Evolutionary conservation across 1,140 invertebrate species (phyloP), one percentile per base, ranked within the genome.

Genomic region (Dryas iulia): DNA sequence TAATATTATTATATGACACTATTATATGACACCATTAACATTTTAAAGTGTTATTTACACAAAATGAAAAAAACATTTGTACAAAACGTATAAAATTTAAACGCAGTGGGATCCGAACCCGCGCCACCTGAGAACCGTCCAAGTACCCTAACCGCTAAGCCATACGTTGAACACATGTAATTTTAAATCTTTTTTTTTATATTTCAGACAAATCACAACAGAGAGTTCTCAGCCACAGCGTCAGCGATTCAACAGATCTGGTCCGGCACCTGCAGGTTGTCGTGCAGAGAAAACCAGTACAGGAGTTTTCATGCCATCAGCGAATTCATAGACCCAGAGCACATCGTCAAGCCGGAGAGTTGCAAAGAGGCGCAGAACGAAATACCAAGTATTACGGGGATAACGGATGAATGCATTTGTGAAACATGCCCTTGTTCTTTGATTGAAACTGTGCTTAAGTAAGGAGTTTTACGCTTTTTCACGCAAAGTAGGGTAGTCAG

Each of bases 171-270:
- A n/a, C n/a, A n/a, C n/a, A n/a, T n/a, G n/a, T n/a, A n/a, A n/a
- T n/a, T n/a, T n/a, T n/a, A n/a, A n/a, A n/a, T n/a, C n/a, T n/a
- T 35, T 35, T 14, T 35, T n/a, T n/a, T 14, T 18, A 12, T 39
- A 21, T 79, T 74, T 14, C 60, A 83, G 81, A 61, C 66, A n/a
- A 70, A 72, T 39, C 66, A 77, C 57, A 74, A 79, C 52, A 66
- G 66, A 35, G 72, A 79, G 28, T 74, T 78, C 53, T 66, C 62
- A 12, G 66, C 76, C 8, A 80, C 80, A 7, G 67, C 78, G 0
- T 78, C 77, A 7, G 77, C 75, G 2, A 74, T 83, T 7, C 73
- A 74, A 3, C 66, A 83, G 70, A 78, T 87, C 10, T 87, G 82
- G 82, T 76, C 81, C 0, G 83, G 80, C 3, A 71, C 30, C 14